phyloP scores from a whole-genome alignment of 2,113 vertebrate species.

The Scomber scombrus region DNA sequence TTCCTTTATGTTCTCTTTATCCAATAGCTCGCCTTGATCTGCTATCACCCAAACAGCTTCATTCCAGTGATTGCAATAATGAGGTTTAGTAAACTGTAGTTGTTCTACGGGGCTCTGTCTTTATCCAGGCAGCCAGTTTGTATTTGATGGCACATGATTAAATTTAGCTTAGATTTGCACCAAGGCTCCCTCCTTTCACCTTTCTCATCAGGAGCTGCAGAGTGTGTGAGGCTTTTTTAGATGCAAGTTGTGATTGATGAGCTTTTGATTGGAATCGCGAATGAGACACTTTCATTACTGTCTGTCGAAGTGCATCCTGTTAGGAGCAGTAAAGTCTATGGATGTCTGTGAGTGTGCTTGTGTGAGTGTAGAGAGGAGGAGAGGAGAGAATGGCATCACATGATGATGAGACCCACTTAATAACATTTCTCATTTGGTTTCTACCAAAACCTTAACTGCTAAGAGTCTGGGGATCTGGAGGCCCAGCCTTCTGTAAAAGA shows the following conservation, averaged over 20 bases:
- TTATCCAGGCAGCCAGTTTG: slow-evolving; percentile 48
- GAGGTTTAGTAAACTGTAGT: slow-evolving; percentile 37
- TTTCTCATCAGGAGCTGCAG: slow-evolving; percentile 32
- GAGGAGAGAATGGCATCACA: slow-evolving; percentile 55
- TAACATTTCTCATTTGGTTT: slow-evolving; percentile 77
- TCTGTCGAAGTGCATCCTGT: slow-evolving; percentile 81
- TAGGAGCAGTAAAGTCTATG: slow-evolving; percentile 73
- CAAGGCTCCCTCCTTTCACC: slow-evolving; percentile 51
- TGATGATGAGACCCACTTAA: slow-evolving; percentile 76
- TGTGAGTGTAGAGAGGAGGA: slow-evolving; percentile 2
- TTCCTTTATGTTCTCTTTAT: slow-evolving; percentile 23
- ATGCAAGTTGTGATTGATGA: slow-evolving; percentile 80
- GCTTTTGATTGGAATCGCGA: slow-evolving; percentile 83
- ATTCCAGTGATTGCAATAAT: not conserved
- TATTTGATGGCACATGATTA: slow-evolving; percentile 72
- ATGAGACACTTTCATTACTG: slow-evolving; percentile 85
- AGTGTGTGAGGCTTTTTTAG: slow-evolving; percentile 60
- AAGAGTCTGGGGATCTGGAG: slow-evolving; percentile 55
- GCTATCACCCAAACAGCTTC: slow-evolving; percentile 19
- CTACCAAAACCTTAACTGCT: slow-evolving; percentile 53
- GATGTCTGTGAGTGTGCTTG: slow-evolving; percentile 28
- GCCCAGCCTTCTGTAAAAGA: slow-evolving; percentile 61
- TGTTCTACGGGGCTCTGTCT: slow-evolving; percentile 28
- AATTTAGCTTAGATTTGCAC: slow-evolving; percentile 65
- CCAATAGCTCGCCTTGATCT: slow-evolving; percentile 10